Conservation (phyloP, 2,888 invertebrate species). For the Chaetogeoica ovagalla region DNA sequence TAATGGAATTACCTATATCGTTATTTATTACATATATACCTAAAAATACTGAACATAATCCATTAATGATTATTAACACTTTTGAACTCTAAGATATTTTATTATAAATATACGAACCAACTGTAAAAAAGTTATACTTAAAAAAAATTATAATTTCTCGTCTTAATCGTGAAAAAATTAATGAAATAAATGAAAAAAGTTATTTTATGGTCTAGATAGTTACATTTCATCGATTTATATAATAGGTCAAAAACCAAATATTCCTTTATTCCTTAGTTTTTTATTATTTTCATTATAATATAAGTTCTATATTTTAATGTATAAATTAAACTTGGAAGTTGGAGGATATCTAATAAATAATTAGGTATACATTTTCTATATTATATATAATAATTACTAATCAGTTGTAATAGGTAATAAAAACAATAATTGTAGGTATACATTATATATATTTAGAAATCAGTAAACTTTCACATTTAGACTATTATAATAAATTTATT, state of each 20-base stretch:
- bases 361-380: background rate
- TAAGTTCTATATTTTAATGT: background rate
- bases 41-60: slow-evolving; percentile 11
- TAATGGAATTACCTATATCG: background rate
- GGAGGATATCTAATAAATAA: background rate
- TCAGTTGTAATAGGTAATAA: too few relatives aligned
- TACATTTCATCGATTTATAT: too few relatives aligned
- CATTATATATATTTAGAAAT: background rate
- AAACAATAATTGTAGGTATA: background rate
- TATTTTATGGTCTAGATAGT: too few relatives aligned
- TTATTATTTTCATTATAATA: background rate
- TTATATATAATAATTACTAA: too few relatives aligned
- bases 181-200: too few relatives aligned
- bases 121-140: background rate
- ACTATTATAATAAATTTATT: background rate
- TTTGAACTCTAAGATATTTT: background rate
- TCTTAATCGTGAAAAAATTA: too few relatives aligned
- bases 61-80: background rate
- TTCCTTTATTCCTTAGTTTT: too few relatives aligned
- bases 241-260: too few relatives aligned
- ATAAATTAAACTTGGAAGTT: background rate
- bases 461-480: background rate
- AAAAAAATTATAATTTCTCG: too few relatives aligned
- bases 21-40: slow-evolving; percentile 7
- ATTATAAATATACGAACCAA: background rate